phyloP scores from a whole-genome alignment of 2,888 invertebrate species.

The Leucozona laternaria region DNA sequence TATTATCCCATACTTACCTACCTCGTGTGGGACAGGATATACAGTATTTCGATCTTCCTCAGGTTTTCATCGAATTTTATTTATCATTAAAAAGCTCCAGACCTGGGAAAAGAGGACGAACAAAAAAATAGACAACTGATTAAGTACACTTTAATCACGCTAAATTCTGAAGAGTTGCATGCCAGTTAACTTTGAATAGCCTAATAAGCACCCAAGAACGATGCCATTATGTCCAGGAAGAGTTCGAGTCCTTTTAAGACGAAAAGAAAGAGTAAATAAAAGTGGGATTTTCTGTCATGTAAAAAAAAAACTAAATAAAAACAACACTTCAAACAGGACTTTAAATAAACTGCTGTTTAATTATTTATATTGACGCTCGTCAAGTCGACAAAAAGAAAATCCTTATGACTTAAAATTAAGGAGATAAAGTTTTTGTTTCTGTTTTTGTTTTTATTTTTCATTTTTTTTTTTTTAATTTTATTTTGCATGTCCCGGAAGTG shows the following conservation, averaged over 20 bases:
- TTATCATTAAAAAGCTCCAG: not conserved
- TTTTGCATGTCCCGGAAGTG: conserved; percentile 31
- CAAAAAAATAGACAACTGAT: not conserved
- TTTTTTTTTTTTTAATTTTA: not conserved
- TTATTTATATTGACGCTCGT: conserved; percentile 58
- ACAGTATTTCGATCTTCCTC: not conserved
- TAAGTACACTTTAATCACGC: not conserved
- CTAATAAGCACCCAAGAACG: not conserved
- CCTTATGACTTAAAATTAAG: conserved; percentile 12
- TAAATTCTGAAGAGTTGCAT: not conserved
- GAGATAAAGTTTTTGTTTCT: not conserved
- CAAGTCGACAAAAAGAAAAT: conserved; percentile 26
- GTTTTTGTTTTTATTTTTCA: not conserved
- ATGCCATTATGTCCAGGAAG: not conserved
- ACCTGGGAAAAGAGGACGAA: not conserved
- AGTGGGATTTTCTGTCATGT: not conserved
- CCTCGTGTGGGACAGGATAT: not conserved
- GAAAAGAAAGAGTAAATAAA: not conserved
- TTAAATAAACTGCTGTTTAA: conserved; percentile 65
- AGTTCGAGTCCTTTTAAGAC: not conserved
- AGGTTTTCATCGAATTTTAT: not conserved
- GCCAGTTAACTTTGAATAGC: conserved; percentile 5
- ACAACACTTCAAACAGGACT: conserved; percentile 55
- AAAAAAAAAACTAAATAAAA: conserved; percentile 29
- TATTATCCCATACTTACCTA: not conserved